Evolutionary conservation across 2,888 invertebrate species (phyloP).

Genomic region (Caenorhabditis sp.): DNA sequence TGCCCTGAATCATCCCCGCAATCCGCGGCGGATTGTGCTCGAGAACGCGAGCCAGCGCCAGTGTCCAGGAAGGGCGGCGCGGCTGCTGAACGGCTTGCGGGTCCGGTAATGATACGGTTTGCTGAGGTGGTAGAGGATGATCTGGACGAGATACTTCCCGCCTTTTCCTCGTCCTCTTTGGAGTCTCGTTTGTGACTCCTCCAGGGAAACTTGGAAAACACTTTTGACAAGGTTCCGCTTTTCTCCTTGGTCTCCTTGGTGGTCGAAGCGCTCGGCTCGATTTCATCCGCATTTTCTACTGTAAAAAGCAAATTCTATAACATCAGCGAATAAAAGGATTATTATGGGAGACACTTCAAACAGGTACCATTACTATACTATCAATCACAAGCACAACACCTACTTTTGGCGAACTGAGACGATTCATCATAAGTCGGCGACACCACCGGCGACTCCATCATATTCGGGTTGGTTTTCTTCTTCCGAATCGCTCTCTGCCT

Average conservation of each 20-base stretch:
- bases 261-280: slow-evolving; percentile 15
- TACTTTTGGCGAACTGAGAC: slow-evolving; percentile 56
- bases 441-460: slow-evolving; percentile 18
- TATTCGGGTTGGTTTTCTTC: slow-evolving; percentile 41
- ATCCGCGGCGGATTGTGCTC: slow-evolving; percentile 48
- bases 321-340: too few species aligned
- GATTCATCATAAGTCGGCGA: slow-evolving; percentile 32
- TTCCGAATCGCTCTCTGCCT: slow-evolving; percentile 54
- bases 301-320: slow-evolving; percentile 13
- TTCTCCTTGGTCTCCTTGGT: slow-evolving; percentile 55
- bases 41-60: slow-evolving; percentile 15
- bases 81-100: slow-evolving; percentile 24
- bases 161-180: slow-evolving; percentile 52
- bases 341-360: too few species aligned
- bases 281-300: slow-evolving; percentile 52
- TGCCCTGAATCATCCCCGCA: slow-evolving; percentile 15
- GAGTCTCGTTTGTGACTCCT: slow-evolving; percentile 43
- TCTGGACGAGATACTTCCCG: slow-evolving; percentile 44
- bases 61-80: slow-evolving; percentile 46
- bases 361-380: background rate
- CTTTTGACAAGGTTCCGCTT: slow-evolving; percentile 45
- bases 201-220: slow-evolving; percentile 33
- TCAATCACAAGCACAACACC: slow-evolving; percentile 61
- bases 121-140: slow-evolving; percentile 47
- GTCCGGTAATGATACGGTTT: slow-evolving; percentile 36